Evolutionary conservation across 2,797 vertebrate species (phyloP), one percentile per base, ranked within the genome.

Genomic region (Orestias chungarensis): DNA sequence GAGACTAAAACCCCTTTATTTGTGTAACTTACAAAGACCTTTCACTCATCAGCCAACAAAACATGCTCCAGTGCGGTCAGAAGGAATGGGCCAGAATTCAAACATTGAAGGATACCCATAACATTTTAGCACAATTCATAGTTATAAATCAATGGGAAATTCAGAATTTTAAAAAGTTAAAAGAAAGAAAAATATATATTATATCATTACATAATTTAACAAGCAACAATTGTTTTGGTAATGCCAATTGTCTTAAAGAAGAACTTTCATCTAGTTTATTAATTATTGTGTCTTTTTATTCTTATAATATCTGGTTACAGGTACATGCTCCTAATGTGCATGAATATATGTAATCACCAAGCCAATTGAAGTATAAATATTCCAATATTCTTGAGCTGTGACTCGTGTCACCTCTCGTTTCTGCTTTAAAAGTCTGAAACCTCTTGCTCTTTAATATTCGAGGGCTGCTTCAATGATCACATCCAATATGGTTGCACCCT

Each of bases 401-500:
- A 62, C 23, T 62, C 17, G n/a, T n/a, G 35, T 62, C 35, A n/a
- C 40, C 23, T 25, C 5, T 40, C 4, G 5, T 62, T 62, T 35
- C 35, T 40, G 59, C 40, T 62, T 9, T n/a, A 23, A 4, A 25
- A 59, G 55, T 33, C 31, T 59, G 3, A 59, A 5, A 59, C 55
- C 31, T 59, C 31, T 1, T 0, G 33, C 59, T 38, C 59, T 40
- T 62, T 40, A 40, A 62, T 38, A 62, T 62, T 38, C 33, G 20
- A 23, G n/a, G 38, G 23, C 33, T 62, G 20, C 23, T 62, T 35
- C 59, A 62, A 62, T 40, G 35, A 74, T 44, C 40, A 31, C 62
- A 61, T 17, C 15, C 29, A 64, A 29, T 62, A 70, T 66, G 65
- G 15, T 72, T 77, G 59, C n/a, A 46, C 50, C 3, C 67, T 29